Evolutionary conservation across 2,113 vertebrate genomes (phyloP).

Genomic region (Ovis aries): ARS-UI_Ramb_v3.0 NC_056056.1:2318001-2318500

Average conservation of each 20-base stretch:
- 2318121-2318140: fast-evolving
- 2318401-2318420: not conserved
- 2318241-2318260: fast-evolving
- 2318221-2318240: fast-evolving
- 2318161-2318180: not conserved
- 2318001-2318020: not conserved
- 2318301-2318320: not conserved
- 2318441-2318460: not conserved
- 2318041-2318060: fast-evolving
- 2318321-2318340: not conserved
- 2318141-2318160: fast-evolving
- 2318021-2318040: no score
- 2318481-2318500: not conserved
- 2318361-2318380: not conserved
- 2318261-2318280: fast-evolving
- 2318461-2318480: not conserved
- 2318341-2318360: not conserved
- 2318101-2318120: fast-evolving
- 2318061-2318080: fast-evolving
- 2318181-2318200: not conserved
- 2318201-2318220: fast-evolving
- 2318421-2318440: not conserved
- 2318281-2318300: fast-evolving
- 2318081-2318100: fast-evolving
- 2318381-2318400: not conserved